Conservation (phyloP, 2,888 invertebrate species). For the Alviniconcha strummeri region DNA sequence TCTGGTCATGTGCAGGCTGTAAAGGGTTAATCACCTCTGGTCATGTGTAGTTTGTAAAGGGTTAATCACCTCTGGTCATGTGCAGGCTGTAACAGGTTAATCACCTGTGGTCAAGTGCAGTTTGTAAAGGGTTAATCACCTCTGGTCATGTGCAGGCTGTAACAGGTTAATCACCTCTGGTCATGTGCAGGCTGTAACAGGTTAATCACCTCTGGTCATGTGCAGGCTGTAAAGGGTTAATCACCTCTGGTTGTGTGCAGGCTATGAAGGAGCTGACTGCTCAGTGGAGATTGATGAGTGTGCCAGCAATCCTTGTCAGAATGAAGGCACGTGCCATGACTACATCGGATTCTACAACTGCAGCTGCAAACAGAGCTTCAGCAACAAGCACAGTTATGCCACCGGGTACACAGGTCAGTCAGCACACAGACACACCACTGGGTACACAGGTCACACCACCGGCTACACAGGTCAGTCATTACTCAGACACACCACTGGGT, state of each 20-base stretch:
- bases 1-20: background rate
- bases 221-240: background rate
- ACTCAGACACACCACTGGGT: no score
- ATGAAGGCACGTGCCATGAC: slow-evolving; percentile 33
- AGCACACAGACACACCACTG: background rate
- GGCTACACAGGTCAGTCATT: no score
- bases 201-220: slow-evolving; percentile 42
- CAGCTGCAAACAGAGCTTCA: slow-evolving; percentile 18
- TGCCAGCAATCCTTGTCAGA: slow-evolving; percentile 39
- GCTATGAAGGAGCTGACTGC: slow-evolving; percentile 58
- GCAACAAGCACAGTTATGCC: background rate
- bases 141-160: slow-evolving; percentile 46
- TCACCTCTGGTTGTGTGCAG: slow-evolving; percentile 36
- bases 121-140: slow-evolving; percentile 50
- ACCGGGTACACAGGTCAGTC: no score
- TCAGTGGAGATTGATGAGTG: slow-evolving; percentile 50
- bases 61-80: slow-evolving; percentile 3
- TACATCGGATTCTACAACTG: slow-evolving; percentile 35
- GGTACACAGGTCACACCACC: slow-evolving; percentile 7
- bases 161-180: slow-evolving; percentile 43
- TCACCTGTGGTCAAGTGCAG: slow-evolving; percentile 35
- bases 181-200: slow-evolving; percentile 46
- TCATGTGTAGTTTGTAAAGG: slow-evolving; percentile 55
- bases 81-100: slow-evolving; percentile 54
- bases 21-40: background rate